phyloP scores from a whole-genome alignment of 2,113 vertebrate species.

The Protobothrops mucrosquamatus region DNA sequence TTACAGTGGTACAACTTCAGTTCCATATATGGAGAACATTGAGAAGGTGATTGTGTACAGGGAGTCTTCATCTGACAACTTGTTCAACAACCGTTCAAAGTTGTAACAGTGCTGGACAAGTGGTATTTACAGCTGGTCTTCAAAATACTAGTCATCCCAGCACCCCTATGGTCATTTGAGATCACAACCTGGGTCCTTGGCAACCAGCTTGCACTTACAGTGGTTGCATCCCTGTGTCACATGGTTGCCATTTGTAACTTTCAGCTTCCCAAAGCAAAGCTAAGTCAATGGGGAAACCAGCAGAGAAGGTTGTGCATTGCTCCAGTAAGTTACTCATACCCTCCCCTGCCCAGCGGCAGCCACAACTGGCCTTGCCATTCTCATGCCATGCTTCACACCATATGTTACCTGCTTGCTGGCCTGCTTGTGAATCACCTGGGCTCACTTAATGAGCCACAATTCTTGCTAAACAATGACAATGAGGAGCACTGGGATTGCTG shows the following conservation, averaged over 20 bases:
- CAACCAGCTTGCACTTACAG: not conserved
- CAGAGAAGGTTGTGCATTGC: not conserved
- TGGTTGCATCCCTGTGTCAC: not conserved
- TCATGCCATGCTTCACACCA: not conserved
- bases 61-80: not conserved
- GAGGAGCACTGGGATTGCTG: not conserved
- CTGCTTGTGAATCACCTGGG: not conserved
- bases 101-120: not conserved
- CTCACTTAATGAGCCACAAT: not conserved
- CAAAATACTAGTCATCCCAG: not conserved
- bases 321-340: not conserved
- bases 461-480: not conserved
- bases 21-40: not conserved
- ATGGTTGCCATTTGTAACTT: not conserved
- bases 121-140: not conserved
- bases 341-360: not conserved
- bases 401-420: not conserved
- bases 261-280: not conserved
- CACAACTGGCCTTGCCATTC: not conserved
- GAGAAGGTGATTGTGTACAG: not conserved
- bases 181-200: not conserved
- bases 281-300: not conserved
- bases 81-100: not conserved
- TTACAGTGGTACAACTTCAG: not conserved
- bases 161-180: not conserved